A percentile compares a stretch with the other conserved stretches of the same genome.
These are phyloP conservation scores for Artemia franciscana DNA, from an alignment of 1,140 invertebrate genomes.

Conservation along the genomic window DNA sequence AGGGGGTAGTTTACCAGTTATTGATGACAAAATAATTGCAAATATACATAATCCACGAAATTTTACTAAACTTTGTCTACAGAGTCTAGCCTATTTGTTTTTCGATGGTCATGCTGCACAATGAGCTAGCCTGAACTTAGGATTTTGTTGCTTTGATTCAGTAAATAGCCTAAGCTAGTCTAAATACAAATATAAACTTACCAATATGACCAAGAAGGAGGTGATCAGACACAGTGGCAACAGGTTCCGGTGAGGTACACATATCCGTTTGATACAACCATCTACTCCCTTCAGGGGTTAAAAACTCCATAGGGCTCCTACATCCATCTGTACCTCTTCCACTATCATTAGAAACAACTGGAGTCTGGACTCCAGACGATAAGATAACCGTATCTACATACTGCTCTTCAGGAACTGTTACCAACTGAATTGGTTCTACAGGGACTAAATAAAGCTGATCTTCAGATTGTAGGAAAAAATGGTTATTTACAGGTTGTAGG, in stretches of 20 bases:
- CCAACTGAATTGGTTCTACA: background rate
- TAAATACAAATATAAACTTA: too few relatives aligned
- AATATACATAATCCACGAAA: too few relatives aligned
- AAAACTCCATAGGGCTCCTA: slow-evolving; percentile 3
- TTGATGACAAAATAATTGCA: too few relatives aligned
- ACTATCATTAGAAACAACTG: slow-evolving; percentile 4
- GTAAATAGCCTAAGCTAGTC: too few relatives aligned
- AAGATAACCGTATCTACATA: background rate
- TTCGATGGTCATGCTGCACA: too few relatives aligned
- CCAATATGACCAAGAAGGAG: background rate
- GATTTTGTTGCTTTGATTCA: too few relatives aligned
- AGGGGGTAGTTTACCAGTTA: too few relatives aligned
- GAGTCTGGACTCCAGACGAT: background rate
- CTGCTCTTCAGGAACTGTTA: background rate
- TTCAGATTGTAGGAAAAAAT: background rate
- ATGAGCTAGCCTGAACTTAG: too few relatives aligned
- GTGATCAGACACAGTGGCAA: background rate
- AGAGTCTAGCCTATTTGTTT: too few relatives aligned
- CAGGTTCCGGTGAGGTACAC: background rate
- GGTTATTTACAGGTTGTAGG: background rate
- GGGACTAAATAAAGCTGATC: background rate
- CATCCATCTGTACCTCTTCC: slow-evolving; percentile 10
- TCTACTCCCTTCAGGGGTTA: background rate
- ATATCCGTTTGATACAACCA: too few relatives aligned
- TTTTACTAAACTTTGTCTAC: too few relatives aligned